phyloP scores from a whole-genome alignment of 2,797 vertebrate genomes.

The Setipinna tenuifilis region DNA sequence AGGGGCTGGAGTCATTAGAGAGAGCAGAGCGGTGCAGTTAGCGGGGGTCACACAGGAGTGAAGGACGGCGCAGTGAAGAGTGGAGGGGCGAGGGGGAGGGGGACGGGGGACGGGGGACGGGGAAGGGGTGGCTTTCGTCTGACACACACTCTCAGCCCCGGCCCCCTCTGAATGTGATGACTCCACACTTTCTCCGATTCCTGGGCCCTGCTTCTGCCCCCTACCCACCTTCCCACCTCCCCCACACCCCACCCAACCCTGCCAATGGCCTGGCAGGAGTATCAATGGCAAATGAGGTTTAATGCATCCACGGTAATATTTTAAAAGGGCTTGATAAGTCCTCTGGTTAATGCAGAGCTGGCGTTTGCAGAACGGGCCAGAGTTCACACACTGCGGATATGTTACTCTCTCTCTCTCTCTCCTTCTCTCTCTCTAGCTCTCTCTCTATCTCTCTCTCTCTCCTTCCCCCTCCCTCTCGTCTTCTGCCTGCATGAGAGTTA shows the following conservation, averaged over 20 bases:
- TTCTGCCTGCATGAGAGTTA: constrained; percentile 37
- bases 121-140: not conserved
- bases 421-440: no score
- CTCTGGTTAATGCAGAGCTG: constrained; percentile 47
- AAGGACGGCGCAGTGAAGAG: constrained; percentile 35
- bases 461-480: not conserved
- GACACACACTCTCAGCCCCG: not conserved
- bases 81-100: not conserved
- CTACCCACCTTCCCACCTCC: not conserved
- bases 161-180: constrained; percentile 39
- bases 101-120: no score
- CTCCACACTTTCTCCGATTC: constrained; percentile 38
- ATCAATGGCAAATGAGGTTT: constrained; percentile 54
- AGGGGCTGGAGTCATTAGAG: constrained; percentile 36
- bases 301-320: constrained; percentile 55
- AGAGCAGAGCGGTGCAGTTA: constrained; percentile 30
- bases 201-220: constrained; percentile 19
- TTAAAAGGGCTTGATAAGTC: constrained; percentile 55
- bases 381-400: constrained; percentile 49
- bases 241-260: not conserved
- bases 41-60: constrained; percentile 46
- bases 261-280: constrained; percentile 32
- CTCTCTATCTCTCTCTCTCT: constrained; percentile 10
- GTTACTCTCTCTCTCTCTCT: constrained; percentile 21
- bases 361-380: constrained; percentile 29